Base-by-base conservation (phyloP, 2,113 vertebrate genomes). In the Epinephelus lanceolatus region DNA sequence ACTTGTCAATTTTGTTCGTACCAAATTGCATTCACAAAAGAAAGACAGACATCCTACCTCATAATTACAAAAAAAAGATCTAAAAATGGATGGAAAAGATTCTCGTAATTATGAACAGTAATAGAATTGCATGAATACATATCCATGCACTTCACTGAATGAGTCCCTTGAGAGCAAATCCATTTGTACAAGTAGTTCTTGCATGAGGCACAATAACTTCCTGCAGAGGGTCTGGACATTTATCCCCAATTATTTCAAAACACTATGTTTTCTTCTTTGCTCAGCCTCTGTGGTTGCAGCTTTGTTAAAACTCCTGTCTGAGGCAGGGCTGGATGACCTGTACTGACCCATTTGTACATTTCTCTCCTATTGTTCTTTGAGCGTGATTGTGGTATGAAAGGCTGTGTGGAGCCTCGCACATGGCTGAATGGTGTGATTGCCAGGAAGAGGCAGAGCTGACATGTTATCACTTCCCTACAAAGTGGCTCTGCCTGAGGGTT, bases 401-500 rank as follows among this genome's bases (percentile, higher is more conserved):
- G 27, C 13, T 68, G 49, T 59, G 71, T 12, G 27, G 42, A 49
- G 74, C 33, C 53, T 56, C 37, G 63, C 56, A 71, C 14, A 7
- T 14, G 33, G 60, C 61, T 76, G 68, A 79, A 67, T 37, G 60
- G 49, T 81, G 81, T 88, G 88, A 87, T 73, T 87, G 80, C 85
- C 57, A 81, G 76, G 67, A 85, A 78, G 79, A 86, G 57, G 76
- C 76, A 78, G 78, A 78, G 60, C 81, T 88, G 86, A 91, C 89
- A 84, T 83, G 81, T 89, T 90, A 89, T 87, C 85, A 74, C 73
- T 76, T 76, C 47, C 40, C 30, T 57, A 80, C 84, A 92, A 90
- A 92, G 85, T 79, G 83, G 18, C 60, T 85, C 60, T 78, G 81
- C 85, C 88, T 85, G 65, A 85, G 84, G 85, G 90, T 76, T 88